Base-by-base conservation (phyloP, 2,113 vertebrate species). In the Daubentonia madagascariensis region DNA sequence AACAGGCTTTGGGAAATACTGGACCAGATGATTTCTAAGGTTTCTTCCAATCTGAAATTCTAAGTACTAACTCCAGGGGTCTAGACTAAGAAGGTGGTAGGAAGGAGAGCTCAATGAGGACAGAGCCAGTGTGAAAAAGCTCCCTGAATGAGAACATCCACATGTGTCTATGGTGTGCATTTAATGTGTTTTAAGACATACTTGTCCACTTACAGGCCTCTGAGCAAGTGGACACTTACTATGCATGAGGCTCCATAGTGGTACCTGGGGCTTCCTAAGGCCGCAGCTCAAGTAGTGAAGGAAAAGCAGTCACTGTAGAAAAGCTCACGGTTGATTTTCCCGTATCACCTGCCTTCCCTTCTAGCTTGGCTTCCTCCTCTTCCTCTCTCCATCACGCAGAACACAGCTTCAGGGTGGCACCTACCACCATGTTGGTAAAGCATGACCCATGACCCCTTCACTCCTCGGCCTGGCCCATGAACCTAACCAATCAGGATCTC, bases 91-190 rank as follows among this genome's bases (percentile, higher is more conserved):
- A 59, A 10, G 3, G 8, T 0, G 5, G 8, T 37, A 32, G 57
- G 37, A 73, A 20, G 40, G 45, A n/a, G 9, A 52, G 20, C 32
- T n/a, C 17, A 30, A 9, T 13, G 50, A 45, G 35, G 75, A 59
- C 63, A 43, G 70, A 45, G 28, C 6, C 16, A 1, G 16, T 0
- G 5, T 3, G 20, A 37, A 57, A 14, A 17, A 30, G 3, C 35
- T 52, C n/a, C 61, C 32, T 13, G 14, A 35, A 65, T 25, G n/a
- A 1, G 3, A 22, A 6, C 1, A 30, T 5, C 45, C 45, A 5
- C 18, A 0, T 0, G 20, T 32, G 16, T 48, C 7, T 7, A 8
- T 8, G 7, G 22, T 8, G 65, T 13, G 20, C 32, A 35, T 30
- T 57, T 32, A 30, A 11, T 12, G 1, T 8, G 20, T n/a, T 40